These are phyloP conservation scores for Onychorhynchus coronatus DNA, from an alignment of 2,113 vertebrate genomes.

Conservation along the genomic window DNA sequence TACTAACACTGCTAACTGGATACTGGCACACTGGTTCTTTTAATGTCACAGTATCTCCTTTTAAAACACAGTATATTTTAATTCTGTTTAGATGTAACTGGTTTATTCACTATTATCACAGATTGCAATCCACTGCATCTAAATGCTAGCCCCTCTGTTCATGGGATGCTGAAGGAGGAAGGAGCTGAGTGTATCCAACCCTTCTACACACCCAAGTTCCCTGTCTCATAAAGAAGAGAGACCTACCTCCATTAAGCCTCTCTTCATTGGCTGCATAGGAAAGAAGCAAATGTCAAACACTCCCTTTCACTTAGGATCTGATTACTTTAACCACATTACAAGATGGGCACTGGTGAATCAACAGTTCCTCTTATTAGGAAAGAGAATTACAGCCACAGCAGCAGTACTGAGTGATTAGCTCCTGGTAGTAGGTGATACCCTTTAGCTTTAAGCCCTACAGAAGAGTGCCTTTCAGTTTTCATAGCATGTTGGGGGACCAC, in stretches of 20 bases:
- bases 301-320: background rate
- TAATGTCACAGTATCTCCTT: background rate
- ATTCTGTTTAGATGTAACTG: background rate
- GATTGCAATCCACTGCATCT: background rate
- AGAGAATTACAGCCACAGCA: background rate
- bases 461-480: background rate
- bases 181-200: background rate
- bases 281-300: background rate
- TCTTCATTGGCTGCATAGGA: background rate
- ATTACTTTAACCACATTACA: background rate
- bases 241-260: background rate
- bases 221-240: background rate
- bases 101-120: background rate
- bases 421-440: background rate
- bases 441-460: background rate
- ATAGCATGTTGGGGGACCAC: fast-evolving
- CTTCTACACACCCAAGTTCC: background rate
- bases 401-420: background rate
- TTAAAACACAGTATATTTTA: background rate
- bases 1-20: constrained; percentile 19
- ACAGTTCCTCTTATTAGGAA: background rate
- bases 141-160: background rate
- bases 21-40: background rate
- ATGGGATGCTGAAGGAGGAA: background rate
- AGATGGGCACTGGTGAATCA: background rate